Evolutionary conservation across 2,113 vertebrate species (phyloP).

Genomic region (Rhegmatorhina hoffmannsi): DNA sequence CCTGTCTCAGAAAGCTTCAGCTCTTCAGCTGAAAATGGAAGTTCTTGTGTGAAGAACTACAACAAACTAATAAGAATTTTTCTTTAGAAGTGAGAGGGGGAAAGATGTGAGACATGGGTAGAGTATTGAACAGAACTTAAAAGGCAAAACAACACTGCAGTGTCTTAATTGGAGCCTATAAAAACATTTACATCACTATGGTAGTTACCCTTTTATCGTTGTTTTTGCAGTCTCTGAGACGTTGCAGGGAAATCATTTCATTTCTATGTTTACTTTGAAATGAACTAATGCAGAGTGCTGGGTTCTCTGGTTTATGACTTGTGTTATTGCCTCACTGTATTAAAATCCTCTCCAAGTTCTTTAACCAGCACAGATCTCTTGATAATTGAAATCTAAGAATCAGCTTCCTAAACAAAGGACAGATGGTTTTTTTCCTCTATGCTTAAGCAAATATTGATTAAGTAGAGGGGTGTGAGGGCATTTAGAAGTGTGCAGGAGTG

Average conservation of each 20-base stretch:
- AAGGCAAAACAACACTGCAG: background rate
- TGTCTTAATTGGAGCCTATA: conserved; percentile 25
- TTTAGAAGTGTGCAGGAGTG: background rate
- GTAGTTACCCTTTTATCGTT: conserved; percentile 3
- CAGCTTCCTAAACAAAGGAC: background rate
- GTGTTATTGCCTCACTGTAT: background rate
- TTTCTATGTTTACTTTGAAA: conserved; percentile 37
- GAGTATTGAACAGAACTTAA: background rate
- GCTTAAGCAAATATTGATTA: background rate
- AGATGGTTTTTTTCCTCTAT: background rate
- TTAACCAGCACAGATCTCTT: background rate
- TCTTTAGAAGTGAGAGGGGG: background rate
- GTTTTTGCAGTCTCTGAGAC: conserved; percentile 6
- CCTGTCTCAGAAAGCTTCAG: background rate
- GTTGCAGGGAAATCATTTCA: background rate
- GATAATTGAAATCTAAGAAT: conserved; percentile 2
- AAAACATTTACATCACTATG: background rate
- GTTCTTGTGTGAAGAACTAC: background rate
- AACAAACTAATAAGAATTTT: background rate
- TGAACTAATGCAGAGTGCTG: background rate
- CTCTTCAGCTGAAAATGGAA: background rate
- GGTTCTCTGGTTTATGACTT: background rate
- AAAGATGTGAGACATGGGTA: background rate
- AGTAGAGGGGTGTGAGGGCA: background rate
- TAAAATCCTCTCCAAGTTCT: background rate